Evolutionary conservation across 2,113 vertebrate species (phyloP).

Genomic region (Indri indri): DNA sequence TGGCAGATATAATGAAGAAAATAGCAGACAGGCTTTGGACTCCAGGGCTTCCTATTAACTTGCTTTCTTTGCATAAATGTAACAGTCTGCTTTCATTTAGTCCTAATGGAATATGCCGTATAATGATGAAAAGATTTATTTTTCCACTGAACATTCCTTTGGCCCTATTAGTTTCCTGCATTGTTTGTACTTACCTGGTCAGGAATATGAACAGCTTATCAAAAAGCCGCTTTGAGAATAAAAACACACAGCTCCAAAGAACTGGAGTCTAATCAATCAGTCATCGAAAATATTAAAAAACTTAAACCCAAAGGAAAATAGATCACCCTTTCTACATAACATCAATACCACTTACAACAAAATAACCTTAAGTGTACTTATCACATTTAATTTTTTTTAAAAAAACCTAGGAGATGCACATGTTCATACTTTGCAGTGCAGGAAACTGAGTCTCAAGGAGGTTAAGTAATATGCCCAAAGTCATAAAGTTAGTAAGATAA

Average conservation of each 20-base stretch:
- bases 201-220: not conserved
- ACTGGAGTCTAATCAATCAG: not conserved
- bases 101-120: not conserved
- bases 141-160: not conserved
- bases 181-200: not conserved
- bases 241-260: not conserved
- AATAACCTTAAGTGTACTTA: not conserved
- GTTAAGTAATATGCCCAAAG: not conserved
- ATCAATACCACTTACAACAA: not conserved
- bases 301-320: not conserved
- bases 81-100: not conserved
- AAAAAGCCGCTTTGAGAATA: not conserved
- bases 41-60: not conserved
- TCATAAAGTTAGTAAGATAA: not conserved
- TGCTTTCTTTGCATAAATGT: not conserved
- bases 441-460: not conserved
- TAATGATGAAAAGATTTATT: not conserved
- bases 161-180: not conserved
- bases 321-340: not conserved
- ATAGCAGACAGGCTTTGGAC: not conserved
- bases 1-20: not conserved
- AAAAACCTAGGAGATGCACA: not conserved
- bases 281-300: constrained; percentile 8
- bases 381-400: not conserved
- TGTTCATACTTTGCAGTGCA: not conserved